Conservation (phyloP, 2,113 vertebrate genomes). For the Regulus satrapa region DNA sequence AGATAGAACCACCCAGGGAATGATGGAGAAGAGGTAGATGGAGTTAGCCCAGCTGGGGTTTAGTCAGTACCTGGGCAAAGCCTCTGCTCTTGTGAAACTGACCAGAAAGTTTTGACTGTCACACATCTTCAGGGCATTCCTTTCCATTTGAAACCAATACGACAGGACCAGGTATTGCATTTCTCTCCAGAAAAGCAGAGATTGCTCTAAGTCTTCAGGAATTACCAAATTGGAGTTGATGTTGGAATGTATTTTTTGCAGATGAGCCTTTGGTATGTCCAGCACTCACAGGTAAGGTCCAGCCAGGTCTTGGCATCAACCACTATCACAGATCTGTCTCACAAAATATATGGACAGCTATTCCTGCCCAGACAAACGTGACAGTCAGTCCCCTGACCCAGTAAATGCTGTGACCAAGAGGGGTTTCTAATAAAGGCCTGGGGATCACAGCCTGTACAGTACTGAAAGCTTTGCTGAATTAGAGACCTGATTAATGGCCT, state of each 20-base stretch:
- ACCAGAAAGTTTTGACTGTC: not conserved
- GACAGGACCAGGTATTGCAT: not conserved
- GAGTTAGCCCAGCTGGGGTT: not conserved
- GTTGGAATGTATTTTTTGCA: rapidly evolving
- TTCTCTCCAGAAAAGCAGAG: not conserved
- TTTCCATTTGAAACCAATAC: not conserved
- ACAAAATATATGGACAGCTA: not conserved
- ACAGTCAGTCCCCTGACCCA: not conserved
- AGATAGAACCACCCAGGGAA: not conserved
- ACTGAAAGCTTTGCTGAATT: not conserved
- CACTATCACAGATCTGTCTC: not conserved
- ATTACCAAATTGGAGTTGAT: not conserved
- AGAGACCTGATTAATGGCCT: constrained; percentile 16
- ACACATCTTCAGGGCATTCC: not conserved
- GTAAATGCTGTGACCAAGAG: not conserved
- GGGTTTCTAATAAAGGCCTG: not conserved
- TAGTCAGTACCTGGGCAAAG: not conserved
- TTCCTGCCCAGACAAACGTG: not conserved
- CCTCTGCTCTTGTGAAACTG: not conserved
- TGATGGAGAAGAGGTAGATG: not conserved
- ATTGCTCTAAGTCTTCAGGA: not conserved
- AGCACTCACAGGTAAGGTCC: not conserved
- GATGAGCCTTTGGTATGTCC: rapidly evolving
- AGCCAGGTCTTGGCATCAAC: not conserved
- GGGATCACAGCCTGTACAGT: not conserved